Evolutionary conservation across 1,140 invertebrate species (phyloP), one percentile per base, ranked within the genome.

Genomic region (Conopomorpha cramerella): DNA sequence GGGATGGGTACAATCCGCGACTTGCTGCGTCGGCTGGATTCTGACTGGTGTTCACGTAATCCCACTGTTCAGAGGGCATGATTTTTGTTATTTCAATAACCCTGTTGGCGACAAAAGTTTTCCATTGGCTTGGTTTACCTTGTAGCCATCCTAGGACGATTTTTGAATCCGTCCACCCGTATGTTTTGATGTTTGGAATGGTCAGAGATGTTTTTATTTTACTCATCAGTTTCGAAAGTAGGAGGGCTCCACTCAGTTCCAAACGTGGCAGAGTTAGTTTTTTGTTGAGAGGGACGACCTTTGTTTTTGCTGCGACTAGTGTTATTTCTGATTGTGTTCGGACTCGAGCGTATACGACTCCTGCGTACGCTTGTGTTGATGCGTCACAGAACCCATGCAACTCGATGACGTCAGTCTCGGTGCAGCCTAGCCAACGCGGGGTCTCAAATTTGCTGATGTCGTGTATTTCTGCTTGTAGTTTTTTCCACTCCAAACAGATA

Each of bases 131-230:
- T 16, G 38, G 29, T 6, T 46, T 31, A 8, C 45, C 40, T 13
- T 43, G 27, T 8, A 46, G 19, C 40, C 45, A 46, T 16, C 40
- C 40, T 27, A 46, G 23, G 11, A 29, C 33, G 1, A 35, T 34
- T 34, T 30, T 46, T 1, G 44, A 46, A 30, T 43, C 39, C 11
- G 3, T 30, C 45, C 45, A 46, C 2, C 45, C 19, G 19, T 35
- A 38, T 0, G 15, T 32, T 36, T 45, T 32, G 8, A 40, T 32
- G 4, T 34, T 26, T 16, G 23, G 40, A 17, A 30, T 14, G 27
- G 3, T 32, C 11, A 43, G 8, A 14, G 29, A 32, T 25, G 11
- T 6, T 26, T 18, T 37, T 10, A 43, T 16, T 17, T 38, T 37
- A n/a, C 0, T 8, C 29, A 38, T 37, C n/a, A 43, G 30, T 34